A percentile compares a stretch with the other conserved stretches of the same genome.
phyloP scores from a whole-genome alignment of 2,113 vertebrate genomes.

The Todiramphus chloris region DNA sequence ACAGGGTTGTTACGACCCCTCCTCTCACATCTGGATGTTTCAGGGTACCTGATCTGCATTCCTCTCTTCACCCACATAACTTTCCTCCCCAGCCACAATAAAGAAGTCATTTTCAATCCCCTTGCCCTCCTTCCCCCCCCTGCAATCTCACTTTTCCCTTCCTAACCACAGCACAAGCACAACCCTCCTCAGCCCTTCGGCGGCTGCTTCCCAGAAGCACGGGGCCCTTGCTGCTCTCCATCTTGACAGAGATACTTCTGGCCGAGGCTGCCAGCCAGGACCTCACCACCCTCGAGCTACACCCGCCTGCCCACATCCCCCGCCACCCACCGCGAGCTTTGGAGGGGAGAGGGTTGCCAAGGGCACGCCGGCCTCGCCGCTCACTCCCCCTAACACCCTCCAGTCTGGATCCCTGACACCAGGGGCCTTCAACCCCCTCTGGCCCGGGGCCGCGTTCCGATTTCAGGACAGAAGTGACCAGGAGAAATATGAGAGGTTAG shows the following conservation, averaged over 20 bases:
- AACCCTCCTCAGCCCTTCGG: background rate
- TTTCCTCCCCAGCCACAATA: background rate
- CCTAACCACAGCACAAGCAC: background rate
- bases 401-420: conserved; percentile 58
- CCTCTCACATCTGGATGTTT: background rate
- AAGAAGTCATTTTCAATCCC: background rate
- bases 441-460: conserved; percentile 10
- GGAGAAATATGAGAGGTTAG: conserved; percentile 67
- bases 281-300: background rate
- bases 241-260: background rate
- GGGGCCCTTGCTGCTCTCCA: background rate
- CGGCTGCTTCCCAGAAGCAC: background rate
- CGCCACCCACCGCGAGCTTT: fast-evolving
- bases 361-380: conserved; percentile 23
- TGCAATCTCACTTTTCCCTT: background rate
- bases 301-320: background rate
- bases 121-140: background rate
- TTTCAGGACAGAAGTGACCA: conserved; percentile 60
- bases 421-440: background rate
- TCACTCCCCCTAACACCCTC: conserved; percentile 64
- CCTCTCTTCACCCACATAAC: background rate
- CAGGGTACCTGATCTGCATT: background rate
- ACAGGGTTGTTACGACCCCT: too few species aligned
- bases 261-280: background rate
- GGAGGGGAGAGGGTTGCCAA: background rate